Conservation (phyloP, 2,797 vertebrate genomes). For the Epinephelus malabaricus region DNA sequence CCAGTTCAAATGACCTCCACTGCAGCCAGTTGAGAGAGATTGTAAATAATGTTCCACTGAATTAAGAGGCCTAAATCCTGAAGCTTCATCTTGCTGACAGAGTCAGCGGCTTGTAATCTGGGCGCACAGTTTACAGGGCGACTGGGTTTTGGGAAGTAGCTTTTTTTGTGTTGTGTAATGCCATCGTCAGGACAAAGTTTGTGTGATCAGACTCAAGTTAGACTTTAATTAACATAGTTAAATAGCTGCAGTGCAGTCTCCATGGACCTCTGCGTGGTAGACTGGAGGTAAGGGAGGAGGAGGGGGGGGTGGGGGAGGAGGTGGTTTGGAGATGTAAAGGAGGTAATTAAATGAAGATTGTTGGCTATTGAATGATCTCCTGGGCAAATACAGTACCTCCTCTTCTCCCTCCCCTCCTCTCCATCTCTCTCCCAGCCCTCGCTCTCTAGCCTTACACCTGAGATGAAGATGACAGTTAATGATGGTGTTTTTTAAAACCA, state of each 20-base stretch:
- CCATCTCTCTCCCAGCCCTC: slow-evolving; percentile 29
- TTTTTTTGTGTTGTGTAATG: slow-evolving; percentile 48
- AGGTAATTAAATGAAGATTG: slow-evolving; percentile 84
- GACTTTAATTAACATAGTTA: slow-evolving; percentile 83
- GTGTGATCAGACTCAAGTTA: slow-evolving; percentile 78
- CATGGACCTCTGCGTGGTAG: slow-evolving; percentile 61
- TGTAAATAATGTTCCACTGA: slow-evolving; percentile 66
- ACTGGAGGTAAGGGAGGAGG: slow-evolving; percentile 32
- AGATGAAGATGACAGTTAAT: slow-evolving; percentile 80
- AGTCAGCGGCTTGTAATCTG: slow-evolving; percentile 62
- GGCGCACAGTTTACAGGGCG: slow-evolving; percentile 45
- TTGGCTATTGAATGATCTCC: slow-evolving; percentile 78
- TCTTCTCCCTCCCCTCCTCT: slow-evolving; percentile 34
- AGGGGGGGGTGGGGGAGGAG: not conserved
- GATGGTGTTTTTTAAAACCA: slow-evolving; percentile 77
- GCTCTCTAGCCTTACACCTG: slow-evolving; percentile 54
- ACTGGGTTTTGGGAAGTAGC: slow-evolving; percentile 45
- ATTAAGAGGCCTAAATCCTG: slow-evolving; percentile 71
- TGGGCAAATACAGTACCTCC: slow-evolving; percentile 59
- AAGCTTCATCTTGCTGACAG: slow-evolving; percentile 61
- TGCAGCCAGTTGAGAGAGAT: slow-evolving; percentile 31
- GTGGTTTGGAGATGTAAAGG: slow-evolving; percentile 47
- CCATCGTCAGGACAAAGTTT: slow-evolving; percentile 72
- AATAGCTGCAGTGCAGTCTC: slow-evolving; percentile 74
- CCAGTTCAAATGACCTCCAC: slow-evolving; percentile 53